Conservation (phyloP, 2,888 invertebrate species). For the Alcis repandata region DNA sequence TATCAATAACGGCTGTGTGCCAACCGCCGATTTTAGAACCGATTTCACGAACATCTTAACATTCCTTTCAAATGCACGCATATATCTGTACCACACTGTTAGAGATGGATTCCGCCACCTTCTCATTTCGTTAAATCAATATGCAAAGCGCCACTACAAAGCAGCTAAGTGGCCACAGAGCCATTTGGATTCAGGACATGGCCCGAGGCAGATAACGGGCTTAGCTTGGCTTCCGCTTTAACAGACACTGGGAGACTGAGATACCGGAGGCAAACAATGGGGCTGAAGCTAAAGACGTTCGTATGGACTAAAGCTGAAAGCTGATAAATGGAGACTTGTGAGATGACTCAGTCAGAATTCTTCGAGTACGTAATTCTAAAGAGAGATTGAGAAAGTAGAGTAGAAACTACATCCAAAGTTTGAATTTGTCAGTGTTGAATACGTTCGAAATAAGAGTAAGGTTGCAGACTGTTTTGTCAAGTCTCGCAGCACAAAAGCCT, state of each 20-base stretch:
- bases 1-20: too few relatives aligned
- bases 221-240: slow-evolving; percentile 24
- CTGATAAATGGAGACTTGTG: slow-evolving; percentile 3
- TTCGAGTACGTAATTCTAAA: too few relatives aligned
- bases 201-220: slow-evolving; percentile 22
- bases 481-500: too few relatives aligned
- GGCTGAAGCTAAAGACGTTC: too few relatives aligned
- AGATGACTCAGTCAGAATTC: not conserved
- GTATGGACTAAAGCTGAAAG: not conserved
- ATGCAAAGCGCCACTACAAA: slow-evolving; percentile 20
- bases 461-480: too few relatives aligned
- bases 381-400: too few relatives aligned
- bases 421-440: too few relatives aligned
- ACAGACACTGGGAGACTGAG: slow-evolving; percentile 18
- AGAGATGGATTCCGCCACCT: slow-evolving; percentile 7
- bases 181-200: slow-evolving; percentile 24
- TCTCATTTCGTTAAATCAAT: slow-evolving; percentile 17
- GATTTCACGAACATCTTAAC: too few relatives aligned
- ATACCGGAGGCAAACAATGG: not conserved
- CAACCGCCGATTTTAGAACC: not conserved
- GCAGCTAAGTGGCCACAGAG: slow-evolving; percentile 1
- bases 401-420: too few relatives aligned
- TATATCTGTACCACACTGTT: not conserved
- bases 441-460: too few relatives aligned
- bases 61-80: not conserved